Conservation (phyloP, 2,113 vertebrate species). For the Rhombomys opimus region DNA sequence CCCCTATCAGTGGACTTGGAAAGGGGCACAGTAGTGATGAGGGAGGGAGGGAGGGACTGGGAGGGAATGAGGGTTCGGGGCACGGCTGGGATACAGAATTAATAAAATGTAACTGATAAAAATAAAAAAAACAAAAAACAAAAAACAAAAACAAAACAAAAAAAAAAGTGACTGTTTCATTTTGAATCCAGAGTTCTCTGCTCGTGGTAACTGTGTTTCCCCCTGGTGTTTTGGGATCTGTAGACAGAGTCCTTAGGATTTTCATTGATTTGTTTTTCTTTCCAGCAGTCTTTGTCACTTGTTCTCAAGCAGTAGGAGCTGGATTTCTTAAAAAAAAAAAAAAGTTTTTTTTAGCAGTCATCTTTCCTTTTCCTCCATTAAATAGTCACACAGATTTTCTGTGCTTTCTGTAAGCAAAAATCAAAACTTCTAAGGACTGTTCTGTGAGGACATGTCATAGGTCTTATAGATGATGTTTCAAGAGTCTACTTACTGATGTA, state of each 20-base stretch:
- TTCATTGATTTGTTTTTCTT: constrained; percentile 16
- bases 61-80: too few relatives aligned
- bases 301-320: background rate
- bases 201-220: background rate
- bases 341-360: background rate
- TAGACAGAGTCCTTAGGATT: background rate
- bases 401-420: background rate
- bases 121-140: too few relatives aligned
- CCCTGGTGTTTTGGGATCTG: background rate
- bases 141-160: too few relatives aligned
- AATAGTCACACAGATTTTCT: background rate
- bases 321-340: background rate
- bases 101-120: too few relatives aligned
- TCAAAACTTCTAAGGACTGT: background rate
- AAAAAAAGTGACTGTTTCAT: background rate
- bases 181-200: background rate
- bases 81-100: too few relatives aligned
- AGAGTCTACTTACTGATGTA: background rate
- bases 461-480: background rate
- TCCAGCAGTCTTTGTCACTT: background rate
- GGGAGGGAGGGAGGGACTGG: too few relatives aligned
- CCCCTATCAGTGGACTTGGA: too few relatives aligned
- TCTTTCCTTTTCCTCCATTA: background rate
- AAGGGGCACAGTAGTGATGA: too few relatives aligned
- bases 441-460: background rate